These are phyloP conservation scores for Hemaris fuciformis DNA, from an alignment of 2,888 invertebrate species.

Conservation along the genomic window DNA sequence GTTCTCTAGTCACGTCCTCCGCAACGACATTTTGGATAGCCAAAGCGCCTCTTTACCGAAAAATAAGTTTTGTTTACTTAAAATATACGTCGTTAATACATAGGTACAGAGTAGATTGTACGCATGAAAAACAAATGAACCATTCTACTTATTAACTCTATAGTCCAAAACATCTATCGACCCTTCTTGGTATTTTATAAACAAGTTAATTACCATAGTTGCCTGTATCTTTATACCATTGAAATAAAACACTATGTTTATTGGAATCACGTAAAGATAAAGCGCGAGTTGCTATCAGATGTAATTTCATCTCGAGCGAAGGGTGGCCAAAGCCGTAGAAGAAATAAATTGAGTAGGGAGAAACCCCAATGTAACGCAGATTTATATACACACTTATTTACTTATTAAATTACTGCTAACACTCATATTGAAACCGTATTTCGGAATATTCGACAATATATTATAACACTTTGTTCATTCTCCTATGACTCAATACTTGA, in stretches of 20 bases:
- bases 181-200: neutral
- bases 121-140: too few species aligned
- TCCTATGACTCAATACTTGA: too few species aligned
- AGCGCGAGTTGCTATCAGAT: conserved; percentile 50
- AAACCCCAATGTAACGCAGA: neutral
- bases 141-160: too few species aligned
- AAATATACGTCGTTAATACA: too few species aligned
- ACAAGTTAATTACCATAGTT: neutral
- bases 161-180: neutral
- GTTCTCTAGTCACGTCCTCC: too few species aligned
- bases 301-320: conserved; percentile 58
- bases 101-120: too few species aligned
- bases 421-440: neutral
- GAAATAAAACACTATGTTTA: conserved; percentile 31
- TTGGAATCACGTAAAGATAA: conserved; percentile 48
- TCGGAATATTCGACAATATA: neutral
- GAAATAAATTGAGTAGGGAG: conserved; percentile 59
- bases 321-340: conserved; percentile 60
- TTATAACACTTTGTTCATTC: too few species aligned
- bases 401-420: conserved; percentile 2
- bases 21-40: too few species aligned
- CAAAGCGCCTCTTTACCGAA: too few species aligned
- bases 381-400: conserved; percentile 9
- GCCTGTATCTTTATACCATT: neutral
- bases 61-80: too few species aligned